These are phyloP conservation scores for Cheumatopsyche charites DNA, from an alignment of 1,140 invertebrate species.

Conservation along the genomic window DNA sequence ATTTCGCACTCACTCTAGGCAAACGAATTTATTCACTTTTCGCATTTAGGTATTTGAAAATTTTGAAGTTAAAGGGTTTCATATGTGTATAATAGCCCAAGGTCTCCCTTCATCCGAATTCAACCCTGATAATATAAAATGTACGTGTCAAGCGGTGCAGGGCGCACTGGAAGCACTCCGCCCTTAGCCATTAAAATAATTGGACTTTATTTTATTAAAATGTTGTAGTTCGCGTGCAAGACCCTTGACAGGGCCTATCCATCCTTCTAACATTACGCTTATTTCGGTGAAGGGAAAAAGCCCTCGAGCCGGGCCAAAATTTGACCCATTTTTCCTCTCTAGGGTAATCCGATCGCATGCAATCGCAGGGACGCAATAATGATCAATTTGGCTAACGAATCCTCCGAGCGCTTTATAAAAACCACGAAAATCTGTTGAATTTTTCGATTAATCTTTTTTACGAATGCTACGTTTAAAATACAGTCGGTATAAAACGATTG, in stretches of 20 bases:
- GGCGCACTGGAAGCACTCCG: background rate
- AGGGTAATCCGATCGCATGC: background rate
- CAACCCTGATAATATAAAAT: background rate
- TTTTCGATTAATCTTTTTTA: too few species aligned
- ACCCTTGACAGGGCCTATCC: constrained; percentile 34
- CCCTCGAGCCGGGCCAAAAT: background rate
- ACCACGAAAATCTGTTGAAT: too few species aligned
- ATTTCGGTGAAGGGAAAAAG: constrained; percentile 1
- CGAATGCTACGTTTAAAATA: too few species aligned
- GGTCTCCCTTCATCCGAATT: too few species aligned
- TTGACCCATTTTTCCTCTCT: constrained; percentile 16
- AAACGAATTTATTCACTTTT: too few species aligned
- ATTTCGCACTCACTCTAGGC: too few species aligned
- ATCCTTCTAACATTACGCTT: constrained; percentile 15
- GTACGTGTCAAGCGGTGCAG: constrained; percentile 12
- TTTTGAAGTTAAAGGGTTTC: too few species aligned
- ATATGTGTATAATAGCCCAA: too few species aligned
- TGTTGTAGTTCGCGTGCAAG: constrained; percentile 37
- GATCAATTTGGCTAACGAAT: too few species aligned
- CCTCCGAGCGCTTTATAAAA: too few species aligned
- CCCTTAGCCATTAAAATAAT: constrained; percentile 43
- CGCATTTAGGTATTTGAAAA: too few species aligned
- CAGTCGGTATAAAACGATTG: too few species aligned
- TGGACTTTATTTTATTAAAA: constrained; percentile 44
- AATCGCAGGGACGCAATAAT: background rate